Conservation (phyloP, 2,888 invertebrate species). For the Belgica antarctica region DNA sequence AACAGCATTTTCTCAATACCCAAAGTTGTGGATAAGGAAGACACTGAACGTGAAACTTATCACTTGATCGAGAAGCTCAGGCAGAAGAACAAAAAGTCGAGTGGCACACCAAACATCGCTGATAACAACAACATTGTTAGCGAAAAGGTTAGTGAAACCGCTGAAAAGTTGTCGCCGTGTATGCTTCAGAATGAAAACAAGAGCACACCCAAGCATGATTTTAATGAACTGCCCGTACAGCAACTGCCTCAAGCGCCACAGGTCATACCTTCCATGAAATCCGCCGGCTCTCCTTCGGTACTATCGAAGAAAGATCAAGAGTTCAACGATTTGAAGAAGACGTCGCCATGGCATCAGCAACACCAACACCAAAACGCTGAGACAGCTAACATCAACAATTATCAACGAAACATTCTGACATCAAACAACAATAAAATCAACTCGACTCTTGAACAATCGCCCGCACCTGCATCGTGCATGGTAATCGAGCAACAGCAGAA, state of each 20-base stretch:
- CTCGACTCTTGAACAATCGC: constrained; percentile 11
- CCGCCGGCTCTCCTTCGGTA: constrained; percentile 7
- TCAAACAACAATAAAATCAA: constrained; percentile 39
- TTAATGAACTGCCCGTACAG: not conserved
- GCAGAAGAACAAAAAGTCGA: constrained; percentile 63
- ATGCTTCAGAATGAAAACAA: constrained; percentile 37
- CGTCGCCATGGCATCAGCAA: constrained; percentile 44
- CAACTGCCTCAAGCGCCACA: not conserved
- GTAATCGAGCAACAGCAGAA: constrained; percentile 42
- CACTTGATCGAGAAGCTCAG: constrained; percentile 81
- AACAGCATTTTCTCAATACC: constrained; percentile 39
- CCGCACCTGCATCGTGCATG: constrained; percentile 32
- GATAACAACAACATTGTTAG: constrained; percentile 29
- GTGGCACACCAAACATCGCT: not conserved
- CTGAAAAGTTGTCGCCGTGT: constrained; percentile 39
- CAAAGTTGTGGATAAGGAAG: constrained; percentile 58
- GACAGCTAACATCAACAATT: constrained; percentile 32
- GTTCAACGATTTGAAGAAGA: constrained; percentile 45
- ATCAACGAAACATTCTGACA: constrained; percentile 39
- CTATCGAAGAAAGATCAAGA: constrained; percentile 13
- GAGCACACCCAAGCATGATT: constrained; percentile 32
- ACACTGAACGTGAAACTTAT: constrained; percentile 76
- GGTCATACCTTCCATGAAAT: not conserved
- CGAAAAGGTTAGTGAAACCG: constrained; percentile 5
- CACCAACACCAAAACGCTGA: constrained; percentile 4